These are phyloP conservation scores for Phoxinus dragarum DNA, from an alignment of 2,797 vertebrate genomes.

Conservation along the genomic window DNA sequence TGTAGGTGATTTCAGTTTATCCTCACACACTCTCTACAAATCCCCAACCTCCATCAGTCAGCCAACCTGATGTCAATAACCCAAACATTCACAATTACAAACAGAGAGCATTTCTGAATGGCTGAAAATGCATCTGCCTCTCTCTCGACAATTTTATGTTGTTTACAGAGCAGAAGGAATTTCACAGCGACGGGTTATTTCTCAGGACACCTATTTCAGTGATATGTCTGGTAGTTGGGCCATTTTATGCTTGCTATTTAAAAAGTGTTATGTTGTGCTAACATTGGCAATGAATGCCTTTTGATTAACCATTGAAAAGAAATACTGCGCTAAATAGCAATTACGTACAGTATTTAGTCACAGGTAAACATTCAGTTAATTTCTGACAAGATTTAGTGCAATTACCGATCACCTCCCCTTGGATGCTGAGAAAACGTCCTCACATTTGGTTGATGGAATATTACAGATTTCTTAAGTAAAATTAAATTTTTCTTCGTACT, in stretches of 20 bases:
- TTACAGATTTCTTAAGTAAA: background rate
- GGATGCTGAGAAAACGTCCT: background rate
- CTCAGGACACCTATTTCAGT: constrained; percentile 1
- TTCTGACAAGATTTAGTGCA: background rate
- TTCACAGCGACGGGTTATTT: background rate
- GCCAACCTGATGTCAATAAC: background rate
- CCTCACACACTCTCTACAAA: background rate
- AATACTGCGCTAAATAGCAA: background rate
- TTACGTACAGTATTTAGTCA: background rate
- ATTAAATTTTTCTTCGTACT: background rate
- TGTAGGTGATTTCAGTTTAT: background rate
- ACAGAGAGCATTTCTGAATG: background rate
- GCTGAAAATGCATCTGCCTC: background rate
- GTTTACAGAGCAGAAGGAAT: background rate
- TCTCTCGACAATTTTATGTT: background rate
- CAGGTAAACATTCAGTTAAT: constrained; percentile 7
- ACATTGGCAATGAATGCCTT: background rate
- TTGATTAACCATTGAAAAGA: background rate
- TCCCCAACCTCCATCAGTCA: background rate
- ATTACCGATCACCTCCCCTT: background rate
- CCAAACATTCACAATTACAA: background rate
- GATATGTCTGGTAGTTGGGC: background rate
- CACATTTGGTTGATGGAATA: background rate
- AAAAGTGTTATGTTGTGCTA: background rate
- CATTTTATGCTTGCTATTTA: background rate